Base-by-base conservation (phyloP, 2,113 vertebrate species). In the Coryphaenoides rupestris region DNA sequence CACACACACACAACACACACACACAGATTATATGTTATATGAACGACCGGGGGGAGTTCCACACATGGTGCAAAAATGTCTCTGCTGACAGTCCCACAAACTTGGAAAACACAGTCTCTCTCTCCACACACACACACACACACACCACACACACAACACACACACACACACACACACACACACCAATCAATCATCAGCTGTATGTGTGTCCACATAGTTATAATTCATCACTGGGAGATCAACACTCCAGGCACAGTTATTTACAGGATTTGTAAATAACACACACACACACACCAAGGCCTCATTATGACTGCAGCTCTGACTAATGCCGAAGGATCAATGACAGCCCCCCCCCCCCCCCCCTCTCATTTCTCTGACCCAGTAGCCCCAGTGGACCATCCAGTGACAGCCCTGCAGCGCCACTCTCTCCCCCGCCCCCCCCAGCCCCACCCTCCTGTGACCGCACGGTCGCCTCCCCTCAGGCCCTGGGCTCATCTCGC, bases 301-400 rank as follows among this genome's bases (percentile, higher is more conserved):
- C 78, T 84, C 69, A 80, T 81, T 85, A 81, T 68, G 52, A 77
- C 70, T 73, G 68, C 70, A 75, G 77, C 68, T 60, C 63, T 56
- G 59, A 75, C 75, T 84, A 81, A 87, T 76, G 73, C 78, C 74
- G 83, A 72, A 69, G 63, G 77, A 86, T 87, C 86, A 87, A 78
- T 88, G 82, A 79, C 85, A 77, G 72, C 52, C 62, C 60, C 70
- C 28, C 59, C 49, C 71, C 21, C 28, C 15, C 26, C 1, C 19
- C 16, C 62, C 60, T 14, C 52, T 80, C 33, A 60, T 72, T 60
- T 62, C 63, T 76, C 62, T 81, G 77, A 83, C 76, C 84, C 80
- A 86, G 69, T 78, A 73, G 79, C 80, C 78, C 72, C 63, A 66
- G 55, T 1, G 19, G 2, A 62, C 76, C 75, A 74, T 56, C 68